phyloP scores from a whole-genome alignment of 1,140 invertebrate genomes.

The Contarinia nasturtii region DNA sequence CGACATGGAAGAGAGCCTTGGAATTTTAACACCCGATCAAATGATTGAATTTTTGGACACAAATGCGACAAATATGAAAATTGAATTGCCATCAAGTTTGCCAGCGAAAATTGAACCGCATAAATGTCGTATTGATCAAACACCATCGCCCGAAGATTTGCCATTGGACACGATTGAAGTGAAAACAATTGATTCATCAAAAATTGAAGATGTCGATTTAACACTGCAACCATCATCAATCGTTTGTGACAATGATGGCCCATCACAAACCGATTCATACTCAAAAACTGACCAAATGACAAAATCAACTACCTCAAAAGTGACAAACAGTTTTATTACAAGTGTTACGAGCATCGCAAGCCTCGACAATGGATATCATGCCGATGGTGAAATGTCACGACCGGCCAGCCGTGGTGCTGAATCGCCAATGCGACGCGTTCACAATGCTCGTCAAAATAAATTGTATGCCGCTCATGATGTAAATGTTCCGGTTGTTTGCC shows the following conservation, averaged over 20 bases:
- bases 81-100: slow-evolving; percentile 32
- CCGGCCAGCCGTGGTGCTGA: slow-evolving; percentile 53
- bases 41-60: slow-evolving; percentile 38
- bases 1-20: slow-evolving; percentile 57
- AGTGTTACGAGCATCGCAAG: slow-evolving; percentile 72
- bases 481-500: slow-evolving; percentile 7
- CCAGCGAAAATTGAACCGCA: slow-evolving; percentile 11
- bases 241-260: slow-evolving; percentile 6
- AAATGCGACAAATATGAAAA: slow-evolving; percentile 24
- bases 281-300: slow-evolving; percentile 32
- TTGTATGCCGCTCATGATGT: slow-evolving; percentile 16
- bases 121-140: slow-evolving; percentile 40
- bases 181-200: slow-evolving; percentile 10
- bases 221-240: slow-evolving; percentile 10
- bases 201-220: slow-evolving; percentile 1
- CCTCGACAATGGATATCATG: slow-evolving; percentile 68
- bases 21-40: slow-evolving; percentile 69
- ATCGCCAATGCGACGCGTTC: slow-evolving; percentile 15
- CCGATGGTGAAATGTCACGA: slow-evolving; percentile 63
- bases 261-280: slow-evolving; percentile 29
- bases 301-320: slow-evolving; percentile 34
- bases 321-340: slow-evolving; percentile 51
- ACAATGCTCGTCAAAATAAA: slow-evolving; percentile 8
- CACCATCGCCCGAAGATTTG: slow-evolving; percentile 62
- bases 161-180: slow-evolving; percentile 48